phyloP scores from a whole-genome alignment of 2,888 invertebrate species.

The Drosophila longiperda region DNA sequence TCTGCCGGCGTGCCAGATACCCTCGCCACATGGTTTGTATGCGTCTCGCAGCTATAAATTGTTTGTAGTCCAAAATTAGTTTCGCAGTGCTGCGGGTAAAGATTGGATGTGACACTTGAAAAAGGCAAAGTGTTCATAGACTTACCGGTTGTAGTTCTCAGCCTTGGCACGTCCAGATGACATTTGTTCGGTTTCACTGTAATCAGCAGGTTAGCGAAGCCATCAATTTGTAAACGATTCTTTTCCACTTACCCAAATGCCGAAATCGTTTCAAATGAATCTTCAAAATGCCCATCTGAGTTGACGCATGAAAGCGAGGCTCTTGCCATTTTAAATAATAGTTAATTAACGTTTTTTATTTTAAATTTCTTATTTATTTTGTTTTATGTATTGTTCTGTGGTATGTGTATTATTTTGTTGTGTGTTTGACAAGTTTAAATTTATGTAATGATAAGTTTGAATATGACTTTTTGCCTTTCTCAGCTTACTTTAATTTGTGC shows the following conservation, averaged over 20 bases:
- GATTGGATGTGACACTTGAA: not conserved
- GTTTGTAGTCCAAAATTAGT: slow-evolving; percentile 65
- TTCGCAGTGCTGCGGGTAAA: slow-evolving; percentile 44
- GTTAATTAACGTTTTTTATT: not conserved
- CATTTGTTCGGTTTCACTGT: not conserved
- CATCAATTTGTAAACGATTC: not conserved
- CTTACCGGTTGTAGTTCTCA: slow-evolving; percentile 7
- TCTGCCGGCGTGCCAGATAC: slow-evolving; percentile 31
- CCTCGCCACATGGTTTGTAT: slow-evolving; percentile 75
- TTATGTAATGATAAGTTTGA: not conserved
- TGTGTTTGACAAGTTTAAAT: not conserved
- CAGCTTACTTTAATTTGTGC: not conserved
- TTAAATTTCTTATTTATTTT: not conserved
- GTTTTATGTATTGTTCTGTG: not conserved
- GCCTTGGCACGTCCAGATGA: not conserved
- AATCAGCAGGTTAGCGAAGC: not conserved
- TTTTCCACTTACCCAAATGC: not conserved
- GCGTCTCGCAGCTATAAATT: slow-evolving; percentile 73
- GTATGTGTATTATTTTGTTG: not conserved
- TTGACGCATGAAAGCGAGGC: not conserved
- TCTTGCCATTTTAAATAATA: not conserved
- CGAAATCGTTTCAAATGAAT: not conserved
- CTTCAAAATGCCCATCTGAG: no score
- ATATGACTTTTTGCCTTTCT: not conserved
- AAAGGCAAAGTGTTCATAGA: not conserved